A percentile compares a stretch with the other conserved stretches of the same genome.
phyloP scores from a whole-genome alignment of 2,797 vertebrate species.

The Rhadinocentrus ornatus region DNA sequence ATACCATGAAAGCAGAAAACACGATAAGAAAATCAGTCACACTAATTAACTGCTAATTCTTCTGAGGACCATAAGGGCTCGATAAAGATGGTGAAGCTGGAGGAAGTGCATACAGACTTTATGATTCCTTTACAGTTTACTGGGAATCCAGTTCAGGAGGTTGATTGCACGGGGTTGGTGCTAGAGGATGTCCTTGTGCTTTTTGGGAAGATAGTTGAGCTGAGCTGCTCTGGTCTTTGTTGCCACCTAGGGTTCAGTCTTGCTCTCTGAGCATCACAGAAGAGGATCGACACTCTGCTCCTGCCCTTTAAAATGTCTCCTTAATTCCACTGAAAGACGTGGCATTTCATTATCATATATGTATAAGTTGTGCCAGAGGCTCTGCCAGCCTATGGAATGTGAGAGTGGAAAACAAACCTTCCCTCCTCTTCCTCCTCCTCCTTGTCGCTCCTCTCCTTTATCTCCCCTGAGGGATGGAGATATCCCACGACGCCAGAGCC shows the following conservation, averaged over 20 bases:
- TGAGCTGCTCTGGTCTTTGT: constrained; percentile 59
- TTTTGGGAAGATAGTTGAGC: background rate
- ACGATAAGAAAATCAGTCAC: constrained; percentile 73
- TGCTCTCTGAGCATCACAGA: constrained; percentile 8
- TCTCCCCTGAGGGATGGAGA: constrained; percentile 77
- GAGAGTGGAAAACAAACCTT: constrained; percentile 33
- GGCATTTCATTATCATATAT: constrained; percentile 78
- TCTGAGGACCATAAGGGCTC: constrained; percentile 69
- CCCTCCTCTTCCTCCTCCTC: constrained; percentile 30
- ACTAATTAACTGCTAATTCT: constrained; percentile 80
- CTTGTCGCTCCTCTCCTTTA: constrained; percentile 18
- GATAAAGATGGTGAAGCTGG: constrained; percentile 76
- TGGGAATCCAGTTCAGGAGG: constrained; percentile 66
- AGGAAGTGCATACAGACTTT: constrained; percentile 67
- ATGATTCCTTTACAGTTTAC: constrained; percentile 69
- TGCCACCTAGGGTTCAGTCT: constrained; percentile 71
- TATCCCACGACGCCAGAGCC: constrained; percentile 77
- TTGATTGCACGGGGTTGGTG: constrained; percentile 45
- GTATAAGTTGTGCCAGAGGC: constrained; percentile 70
- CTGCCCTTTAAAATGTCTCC: constrained; percentile 59
- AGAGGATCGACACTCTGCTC: background rate
- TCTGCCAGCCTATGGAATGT: constrained; percentile 33
- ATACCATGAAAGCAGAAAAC: constrained; percentile 73
- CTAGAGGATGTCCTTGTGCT: constrained; percentile 1
- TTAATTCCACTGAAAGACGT: constrained; percentile 55